These are phyloP conservation scores for Phenganax stokvisi DNA, from an alignment of 92 coral and sea anemone species.

Conservation along the genomic window DNA sequence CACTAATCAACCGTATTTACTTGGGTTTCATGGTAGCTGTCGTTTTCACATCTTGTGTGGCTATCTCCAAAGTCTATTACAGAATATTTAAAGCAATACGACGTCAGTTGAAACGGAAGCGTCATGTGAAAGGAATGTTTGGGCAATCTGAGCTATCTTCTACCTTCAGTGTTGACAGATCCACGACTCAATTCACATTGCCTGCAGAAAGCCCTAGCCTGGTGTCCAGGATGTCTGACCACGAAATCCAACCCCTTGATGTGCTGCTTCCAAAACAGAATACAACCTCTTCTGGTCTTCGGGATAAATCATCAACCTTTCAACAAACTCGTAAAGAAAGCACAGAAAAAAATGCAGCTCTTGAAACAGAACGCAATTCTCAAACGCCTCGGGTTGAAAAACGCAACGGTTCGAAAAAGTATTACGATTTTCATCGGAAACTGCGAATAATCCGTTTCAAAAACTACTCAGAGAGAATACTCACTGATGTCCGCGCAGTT, in stretches of 20 bases:
- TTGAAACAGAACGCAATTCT: background rate
- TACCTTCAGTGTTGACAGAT: background rate
- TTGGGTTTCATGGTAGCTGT: slow-evolving; percentile 64
- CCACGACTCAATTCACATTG: background rate
- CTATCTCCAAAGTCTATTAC: slow-evolving; percentile 60
- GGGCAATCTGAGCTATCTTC: slow-evolving; percentile 5
- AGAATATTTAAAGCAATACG: slow-evolving; percentile 69
- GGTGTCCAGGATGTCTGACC: background rate
- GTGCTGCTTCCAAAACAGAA: background rate
- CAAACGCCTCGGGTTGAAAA: background rate
- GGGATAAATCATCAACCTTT: too few species aligned
- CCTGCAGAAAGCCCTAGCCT: background rate
- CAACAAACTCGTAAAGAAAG: too few species aligned
- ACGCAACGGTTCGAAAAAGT: slow-evolving; percentile 10
- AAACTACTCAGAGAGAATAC: slow-evolving; percentile 49
- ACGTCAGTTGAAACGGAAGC: slow-evolving; percentile 61
- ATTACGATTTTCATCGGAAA: background rate
- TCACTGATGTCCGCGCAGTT: slow-evolving; percentile 72
- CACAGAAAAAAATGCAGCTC: background rate
- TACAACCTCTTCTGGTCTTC: too few species aligned
- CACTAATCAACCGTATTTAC: slow-evolving; percentile 53
- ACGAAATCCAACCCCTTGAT: background rate
- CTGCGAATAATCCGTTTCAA: slow-evolving; percentile 19
- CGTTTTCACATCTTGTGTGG: slow-evolving; percentile 52
- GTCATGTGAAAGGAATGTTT: slow-evolving; percentile 20